These are phyloP conservation scores for Xylota segnis DNA, from an alignment of 2,888 invertebrate species.

Conservation along the genomic window DNA sequence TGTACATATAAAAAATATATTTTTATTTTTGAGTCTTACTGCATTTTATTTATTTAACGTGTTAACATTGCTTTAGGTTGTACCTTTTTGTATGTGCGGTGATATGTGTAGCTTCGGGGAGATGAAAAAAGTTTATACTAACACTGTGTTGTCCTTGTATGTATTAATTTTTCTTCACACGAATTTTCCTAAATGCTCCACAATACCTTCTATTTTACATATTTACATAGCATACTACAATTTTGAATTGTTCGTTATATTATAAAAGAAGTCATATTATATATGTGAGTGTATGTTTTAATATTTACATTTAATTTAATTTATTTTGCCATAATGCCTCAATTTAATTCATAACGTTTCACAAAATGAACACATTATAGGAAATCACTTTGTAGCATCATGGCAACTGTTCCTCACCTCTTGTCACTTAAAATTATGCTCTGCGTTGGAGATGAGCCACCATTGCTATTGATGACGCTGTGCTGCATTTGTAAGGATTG, in stretches of 20 bases:
- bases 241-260: slow-evolving; percentile 10
- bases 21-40: not conserved
- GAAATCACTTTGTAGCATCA: slow-evolving; percentile 72
- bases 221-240: slow-evolving; percentile 23
- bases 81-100: not conserved
- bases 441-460: slow-evolving; percentile 79
- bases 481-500: slow-evolving; percentile 81
- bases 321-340: slow-evolving; percentile 55
- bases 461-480: slow-evolving; percentile 77
- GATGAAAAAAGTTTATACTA: not conserved
- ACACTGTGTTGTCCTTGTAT: not conserved
- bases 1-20: too few species aligned
- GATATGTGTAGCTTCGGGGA: not conserved
- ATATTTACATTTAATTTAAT: slow-evolving; percentile 7
- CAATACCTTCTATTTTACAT: slow-evolving; percentile 2
- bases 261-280: not conserved
- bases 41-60: not conserved
- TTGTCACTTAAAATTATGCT: slow-evolving; percentile 82
- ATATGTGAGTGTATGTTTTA: not conserved
- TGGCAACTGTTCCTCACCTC: slow-evolving; percentile 82
- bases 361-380: slow-evolving; percentile 39
- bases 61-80: not conserved
- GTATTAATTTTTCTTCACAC: not conserved
- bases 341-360: slow-evolving; percentile 25
- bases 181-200: not conserved